Evolutionary conservation across 2,797 vertebrate genomes (phyloP), one percentile per base, ranked within the genome.

Genomic region (Mareca penelope): DNA sequence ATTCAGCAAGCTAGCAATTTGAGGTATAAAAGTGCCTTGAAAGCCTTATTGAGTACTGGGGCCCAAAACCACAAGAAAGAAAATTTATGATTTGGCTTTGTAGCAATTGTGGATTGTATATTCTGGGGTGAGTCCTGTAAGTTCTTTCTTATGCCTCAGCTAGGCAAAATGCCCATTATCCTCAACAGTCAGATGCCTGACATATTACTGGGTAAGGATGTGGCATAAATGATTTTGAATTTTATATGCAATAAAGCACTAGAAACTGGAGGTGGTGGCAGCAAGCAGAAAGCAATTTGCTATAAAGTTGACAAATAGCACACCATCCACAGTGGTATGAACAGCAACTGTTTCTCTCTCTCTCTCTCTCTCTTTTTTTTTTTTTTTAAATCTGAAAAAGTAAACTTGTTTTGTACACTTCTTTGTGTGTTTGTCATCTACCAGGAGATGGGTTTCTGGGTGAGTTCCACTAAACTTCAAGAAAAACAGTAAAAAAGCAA

Each of bases 191-290:
- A 79, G 46, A 4, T 79, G 80, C 70, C 84, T 90, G 85, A 88
- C 84, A 79, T 94, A 92, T 69, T 59, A 68, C 55, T 64, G 89
- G 55, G 59, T 89, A 80, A 83, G 56, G 63, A 72, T 88, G 80
- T 84, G 73, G 59, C 77, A 81, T 79, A 84, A 88, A 79, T 91
- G 55, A 79, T 81, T 80, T 89, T 40, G 88, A 44, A 57, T 91
- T 94, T 90, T 93, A 86, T 56, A 23, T 64, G 64, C 73, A 92
- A 57, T 86, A 88, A 93, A 95, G 89, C 35, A 28, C 59, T 46
- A n/a, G 60, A 89, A 93, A 63, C 22, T 89, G 63, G 52, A 91
- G 92, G 82, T 91, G 60, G 82, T 96, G 59, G 85, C 80, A 94
- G 82, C 77, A 93, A 73, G 56, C 50, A 91, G 55, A 83, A 86